These are phyloP conservation scores for Panzeria rudis DNA, from an alignment of 2,888 invertebrate species.

Conservation along the genomic window DNA sequence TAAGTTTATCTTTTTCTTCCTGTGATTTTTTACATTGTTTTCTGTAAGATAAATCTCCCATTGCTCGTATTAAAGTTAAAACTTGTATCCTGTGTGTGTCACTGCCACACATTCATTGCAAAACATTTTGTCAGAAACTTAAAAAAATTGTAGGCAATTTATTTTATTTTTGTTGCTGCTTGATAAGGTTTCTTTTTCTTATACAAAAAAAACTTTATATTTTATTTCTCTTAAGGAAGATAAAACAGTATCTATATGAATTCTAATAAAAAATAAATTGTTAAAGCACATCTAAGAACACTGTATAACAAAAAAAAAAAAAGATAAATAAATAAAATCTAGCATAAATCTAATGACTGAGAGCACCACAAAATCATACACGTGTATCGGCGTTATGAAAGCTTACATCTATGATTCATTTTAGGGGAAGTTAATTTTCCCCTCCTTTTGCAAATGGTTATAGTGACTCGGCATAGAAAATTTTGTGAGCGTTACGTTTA, in stretches of 20 bases:
- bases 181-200: neutral
- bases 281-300: neutral
- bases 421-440: too few relatives aligned
- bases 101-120: conserved; percentile 23
- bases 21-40: conserved; percentile 1
- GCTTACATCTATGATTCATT: too few relatives aligned
- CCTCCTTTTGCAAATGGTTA: too few relatives aligned
- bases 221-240: neutral
- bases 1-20: conserved; percentile 31
- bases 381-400: too few relatives aligned
- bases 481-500: too few relatives aligned
- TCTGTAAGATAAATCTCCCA: conserved; percentile 8
- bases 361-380: too few relatives aligned
- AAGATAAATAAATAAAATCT: too few relatives aligned
- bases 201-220: conserved; percentile 10
- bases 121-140: conserved; percentile 21
- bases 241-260: neutral
- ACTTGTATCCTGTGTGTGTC: conserved; percentile 18
- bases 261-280: neutral
- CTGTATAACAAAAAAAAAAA: too few relatives aligned
- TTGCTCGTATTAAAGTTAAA: conserved; percentile 39
- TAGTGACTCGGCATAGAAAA: too few relatives aligned
- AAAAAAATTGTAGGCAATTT: conserved; percentile 49
- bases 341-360: too few relatives aligned
- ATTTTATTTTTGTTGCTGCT: conserved; percentile 18